A percentile compares a stretch with the other conserved stretches of the same genome.
phyloP scores from a whole-genome alignment of 2,888 invertebrate species.

The Netelia fuscicornis region DNA sequence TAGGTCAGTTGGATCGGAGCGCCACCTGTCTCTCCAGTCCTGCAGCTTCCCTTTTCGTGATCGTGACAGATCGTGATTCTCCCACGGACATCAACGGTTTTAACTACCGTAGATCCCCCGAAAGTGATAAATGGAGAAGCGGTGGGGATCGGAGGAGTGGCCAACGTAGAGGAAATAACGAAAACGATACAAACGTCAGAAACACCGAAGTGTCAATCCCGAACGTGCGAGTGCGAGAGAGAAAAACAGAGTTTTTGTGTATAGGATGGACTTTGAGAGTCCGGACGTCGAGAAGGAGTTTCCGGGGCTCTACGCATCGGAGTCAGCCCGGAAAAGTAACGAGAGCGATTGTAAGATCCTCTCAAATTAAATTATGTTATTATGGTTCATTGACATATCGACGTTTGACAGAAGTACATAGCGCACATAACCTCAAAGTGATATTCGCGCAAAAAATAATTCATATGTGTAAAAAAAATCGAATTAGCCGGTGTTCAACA shows the following conservation, averaged over 20 bases:
- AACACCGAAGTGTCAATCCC: conserved; percentile 43
- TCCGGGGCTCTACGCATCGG: conserved; percentile 94
- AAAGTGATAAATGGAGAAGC: conserved; percentile 48
- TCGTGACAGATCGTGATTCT: conserved; percentile 44
- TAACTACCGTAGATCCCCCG: conserved; percentile 17
- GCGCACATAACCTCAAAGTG: conserved; percentile 59
- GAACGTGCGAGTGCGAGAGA: conserved; percentile 16
- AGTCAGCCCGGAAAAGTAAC: conserved; percentile 91
- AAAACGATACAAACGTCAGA: conserved; percentile 37
- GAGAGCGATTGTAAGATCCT: conserved; percentile 92
- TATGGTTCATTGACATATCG: conserved; percentile 18
- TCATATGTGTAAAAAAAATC: not conserved
- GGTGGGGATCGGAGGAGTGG: conserved; percentile 56
- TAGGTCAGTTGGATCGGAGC: not conserved
- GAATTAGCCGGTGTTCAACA: conserved; percentile 18
- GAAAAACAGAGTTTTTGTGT: conserved; percentile 40
- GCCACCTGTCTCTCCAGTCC: not conserved
- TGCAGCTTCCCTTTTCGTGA: conserved; percentile 1
- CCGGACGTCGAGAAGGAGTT: conserved; percentile 96
- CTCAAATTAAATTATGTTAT: conserved; percentile 28
- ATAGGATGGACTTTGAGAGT: conserved; percentile 92
- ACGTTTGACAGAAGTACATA: conserved; percentile 46
- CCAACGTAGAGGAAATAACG: conserved; percentile 45
- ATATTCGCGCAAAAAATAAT: not conserved
- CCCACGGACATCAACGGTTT: conserved; percentile 3